Evolutionary conservation across 1,140 invertebrate genomes (phyloP), one percentile per base, ranked within the genome.

Genomic region (Venturia canescens): DNA sequence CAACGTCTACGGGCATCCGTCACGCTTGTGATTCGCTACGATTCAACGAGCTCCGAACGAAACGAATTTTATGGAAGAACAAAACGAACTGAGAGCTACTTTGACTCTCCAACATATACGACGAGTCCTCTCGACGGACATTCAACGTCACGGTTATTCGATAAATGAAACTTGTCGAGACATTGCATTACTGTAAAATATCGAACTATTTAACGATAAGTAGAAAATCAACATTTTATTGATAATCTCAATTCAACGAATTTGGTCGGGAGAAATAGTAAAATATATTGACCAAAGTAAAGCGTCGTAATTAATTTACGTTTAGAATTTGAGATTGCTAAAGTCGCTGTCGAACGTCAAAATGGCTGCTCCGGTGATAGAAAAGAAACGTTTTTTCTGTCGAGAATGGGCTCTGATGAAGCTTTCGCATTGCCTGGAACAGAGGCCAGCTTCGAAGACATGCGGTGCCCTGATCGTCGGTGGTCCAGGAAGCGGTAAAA

Each of bases 401-500:
- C 94, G 98, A 18, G 98, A 99, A 91, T 99, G 98, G 98, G 97
- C 97, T 1, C 98, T 99, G 85, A 96, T 97, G 88, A 99, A 99
- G 91, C 93, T 99, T n/a, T 95, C 95, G 2, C 96, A 98, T 84
- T 98, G 97, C 82, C 88, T 99, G 82, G 97, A 98, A 84, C 96
- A 97, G 87, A 90, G 96, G 69, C 95, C 95, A 0, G 93, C 94
- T 9, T 95, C 94, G 70, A 96, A 96, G 86, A 95, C 94, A 1
- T 96, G 96, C 86, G 97, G 97, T 0, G 96, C 96, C 1, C 91
- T 98, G 16, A 94, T 98, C 71, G 93, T 98, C 74, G 97, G 97
- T 4, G 96, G 97, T 2, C 95, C 97, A 0, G 98, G 98, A 26
- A 97, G 97, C 84, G 98, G 98, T 0, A 97, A 96, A 90, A 97